Evolutionary conservation across 2,888 invertebrate genomes (phyloP).

Genomic region (Caenorhabditis uteleia): DNA sequence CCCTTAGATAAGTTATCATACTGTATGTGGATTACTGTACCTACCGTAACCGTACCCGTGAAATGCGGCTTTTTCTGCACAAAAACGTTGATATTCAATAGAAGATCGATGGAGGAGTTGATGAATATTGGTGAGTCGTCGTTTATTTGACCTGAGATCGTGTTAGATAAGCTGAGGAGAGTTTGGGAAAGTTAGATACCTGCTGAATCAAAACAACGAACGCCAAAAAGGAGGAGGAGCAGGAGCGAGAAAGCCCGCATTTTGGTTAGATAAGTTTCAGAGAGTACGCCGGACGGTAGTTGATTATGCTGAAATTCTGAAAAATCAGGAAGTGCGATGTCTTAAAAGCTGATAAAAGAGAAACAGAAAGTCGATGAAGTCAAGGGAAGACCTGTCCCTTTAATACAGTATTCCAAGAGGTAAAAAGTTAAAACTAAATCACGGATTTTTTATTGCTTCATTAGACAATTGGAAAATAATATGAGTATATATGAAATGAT

Average conservation of each 20-base stretch:
- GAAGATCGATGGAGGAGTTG: conserved; percentile 18
- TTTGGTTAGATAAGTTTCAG: conserved; percentile 2
- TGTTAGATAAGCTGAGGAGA: background rate
- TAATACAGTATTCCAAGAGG: too few relatives aligned
- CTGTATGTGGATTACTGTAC: background rate
- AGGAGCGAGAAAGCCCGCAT: conserved; percentile 28
- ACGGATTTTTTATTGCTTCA: too few relatives aligned
- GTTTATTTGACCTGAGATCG: conserved; percentile 23
- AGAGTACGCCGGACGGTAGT: too few relatives aligned
- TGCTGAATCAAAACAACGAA: conserved; percentile 32
- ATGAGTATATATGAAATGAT: too few relatives aligned
- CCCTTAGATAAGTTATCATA: conserved; percentile 10
- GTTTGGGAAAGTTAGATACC: conserved; percentile 17
- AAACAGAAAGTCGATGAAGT: too few relatives aligned
- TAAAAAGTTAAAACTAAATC: too few relatives aligned
- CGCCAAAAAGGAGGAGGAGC: conserved; percentile 24
- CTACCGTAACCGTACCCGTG: conserved; percentile 21
- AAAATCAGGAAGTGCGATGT: too few relatives aligned
- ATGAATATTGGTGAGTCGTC: conserved; percentile 33
- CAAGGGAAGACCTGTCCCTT: too few relatives aligned
- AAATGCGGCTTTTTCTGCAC: conserved; percentile 24
- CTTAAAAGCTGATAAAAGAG: too few relatives aligned
- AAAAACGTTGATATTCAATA: conserved; percentile 15
- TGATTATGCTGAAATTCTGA: too few relatives aligned
- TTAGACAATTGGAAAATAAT: too few relatives aligned